Evolutionary conservation across 1,140 invertebrate genomes (phyloP).

Genomic region (Apis dorsata): DNA sequence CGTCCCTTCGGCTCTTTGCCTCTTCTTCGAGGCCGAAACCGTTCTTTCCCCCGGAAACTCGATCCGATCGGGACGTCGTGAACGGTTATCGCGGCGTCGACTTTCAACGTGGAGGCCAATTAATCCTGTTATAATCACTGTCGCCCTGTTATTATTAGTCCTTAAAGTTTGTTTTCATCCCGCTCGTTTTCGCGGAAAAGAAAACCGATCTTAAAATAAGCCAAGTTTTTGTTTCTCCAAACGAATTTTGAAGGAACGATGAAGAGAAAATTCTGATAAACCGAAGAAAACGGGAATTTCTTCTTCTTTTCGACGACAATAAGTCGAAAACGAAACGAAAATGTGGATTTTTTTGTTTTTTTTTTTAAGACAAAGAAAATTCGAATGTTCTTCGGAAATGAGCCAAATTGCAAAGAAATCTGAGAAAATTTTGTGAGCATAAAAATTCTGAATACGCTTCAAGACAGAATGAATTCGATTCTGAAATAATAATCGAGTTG

Average conservation of each 20-base stretch:
- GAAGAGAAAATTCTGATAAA: too few species aligned
- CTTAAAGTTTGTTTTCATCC: slow-evolving; percentile 3
- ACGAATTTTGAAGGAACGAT: too few species aligned
- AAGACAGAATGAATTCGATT: neutral
- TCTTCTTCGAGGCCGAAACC: slow-evolving; percentile 4
- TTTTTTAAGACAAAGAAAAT: too few species aligned
- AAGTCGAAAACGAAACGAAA: too few species aligned
- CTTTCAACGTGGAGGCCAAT: slow-evolving; percentile 32
- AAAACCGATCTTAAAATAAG: neutral
- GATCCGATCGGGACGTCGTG: slow-evolving; percentile 38
- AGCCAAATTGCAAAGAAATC: too few species aligned
- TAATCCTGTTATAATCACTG: slow-evolving; percentile 54
- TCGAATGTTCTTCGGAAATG: too few species aligned
- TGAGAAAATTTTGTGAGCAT: too few species aligned
- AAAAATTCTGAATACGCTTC: too few species aligned
- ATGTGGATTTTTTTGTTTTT: too few species aligned
- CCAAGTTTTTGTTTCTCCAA: neutral
- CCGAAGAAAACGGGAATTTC: too few species aligned
- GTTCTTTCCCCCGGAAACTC: neutral
- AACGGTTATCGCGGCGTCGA: slow-evolving; percentile 20
- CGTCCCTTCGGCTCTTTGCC: slow-evolving; percentile 22
- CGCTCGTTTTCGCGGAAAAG: neutral
- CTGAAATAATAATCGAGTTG: neutral
- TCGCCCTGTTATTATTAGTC: slow-evolving; percentile 38
- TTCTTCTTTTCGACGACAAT: too few species aligned